Percentiles rank a stretch among this genome's conserved stretches.
Evolutionary conservation across 2,797 vertebrate genomes (phyloP).

Genomic region (Oryzias sinensis): DNA sequence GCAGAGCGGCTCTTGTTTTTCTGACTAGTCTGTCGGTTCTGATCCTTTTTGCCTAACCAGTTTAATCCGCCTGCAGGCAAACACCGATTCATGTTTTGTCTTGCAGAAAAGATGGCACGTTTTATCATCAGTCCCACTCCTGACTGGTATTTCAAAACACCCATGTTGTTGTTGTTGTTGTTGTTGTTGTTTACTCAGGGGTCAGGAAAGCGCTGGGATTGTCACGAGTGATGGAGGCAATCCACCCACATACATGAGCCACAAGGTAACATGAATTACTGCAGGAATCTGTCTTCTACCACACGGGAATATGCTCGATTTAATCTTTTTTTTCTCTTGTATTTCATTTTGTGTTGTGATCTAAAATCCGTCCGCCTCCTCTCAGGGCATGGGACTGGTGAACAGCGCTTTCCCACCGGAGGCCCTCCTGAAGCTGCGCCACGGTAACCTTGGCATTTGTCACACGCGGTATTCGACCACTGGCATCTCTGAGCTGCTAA

Average conservation of each 20-base stretch:
- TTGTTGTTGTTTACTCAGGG: slow-evolving; percentile 76
- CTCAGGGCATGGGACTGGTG: slow-evolving; percentile 95
- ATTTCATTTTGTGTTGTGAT: neutral
- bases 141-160: neutral
- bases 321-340: too few species aligned
- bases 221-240: slow-evolving; percentile 92
- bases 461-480: slow-evolving; percentile 97
- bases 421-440: slow-evolving; percentile 88
- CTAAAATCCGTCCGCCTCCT: slow-evolving; percentile 7
- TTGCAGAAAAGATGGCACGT: slow-evolving; percentile 2
- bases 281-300: neutral
- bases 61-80: slow-evolving; percentile 56
- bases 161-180: neutral
- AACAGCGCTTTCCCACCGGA: slow-evolving; percentile 89
- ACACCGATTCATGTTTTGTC: slow-evolving; percentile 17
- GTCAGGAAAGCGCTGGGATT: slow-evolving; percentile 96
- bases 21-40: neutral
- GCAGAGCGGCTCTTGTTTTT: slow-evolving; percentile 7
- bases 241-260: slow-evolving; percentile 84
- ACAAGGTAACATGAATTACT: slow-evolving; percentile 84
- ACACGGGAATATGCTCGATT: too few species aligned
- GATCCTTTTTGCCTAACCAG: slow-evolving; percentile 27
- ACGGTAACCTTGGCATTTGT: slow-evolving; percentile 93
- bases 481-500: slow-evolving; percentile 93
- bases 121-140: neutral